A percentile compares a stretch with the other conserved stretches of the same genome.
Evolutionary conservation across 2,888 invertebrate species (phyloP).

Genomic region (Podotricha telesiphe): DNA sequence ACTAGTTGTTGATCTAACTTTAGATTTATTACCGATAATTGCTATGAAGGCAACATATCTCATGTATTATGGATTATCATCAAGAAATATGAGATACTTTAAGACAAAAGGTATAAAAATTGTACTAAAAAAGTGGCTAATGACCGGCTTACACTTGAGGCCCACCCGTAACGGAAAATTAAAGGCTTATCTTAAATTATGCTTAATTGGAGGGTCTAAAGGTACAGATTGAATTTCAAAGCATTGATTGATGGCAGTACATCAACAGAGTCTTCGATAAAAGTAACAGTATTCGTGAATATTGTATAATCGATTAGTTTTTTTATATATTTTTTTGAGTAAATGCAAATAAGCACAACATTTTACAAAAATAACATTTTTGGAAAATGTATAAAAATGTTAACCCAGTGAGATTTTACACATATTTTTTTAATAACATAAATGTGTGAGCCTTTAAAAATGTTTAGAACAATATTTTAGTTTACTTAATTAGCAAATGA

Average conservation of each 20-base stretch:
- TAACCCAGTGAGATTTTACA: no score
- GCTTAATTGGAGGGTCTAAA: slow-evolving; percentile 79
- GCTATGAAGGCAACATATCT: slow-evolving; percentile 70
- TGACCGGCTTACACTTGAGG: slow-evolving; percentile 76
- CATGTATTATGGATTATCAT: slow-evolving; percentile 79
- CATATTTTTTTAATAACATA: no score
- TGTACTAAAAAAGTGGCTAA: slow-evolving; percentile 70
- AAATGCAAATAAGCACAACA: no score
- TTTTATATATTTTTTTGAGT: neutral
- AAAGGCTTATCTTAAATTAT: slow-evolving; percentile 82
- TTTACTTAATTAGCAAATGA: no score
- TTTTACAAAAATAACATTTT: no score
- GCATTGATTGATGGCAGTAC: slow-evolving; percentile 75
- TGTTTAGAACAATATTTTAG: no score
- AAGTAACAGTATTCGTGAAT: slow-evolving; percentile 54
- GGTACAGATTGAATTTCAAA: slow-evolving; percentile 79
- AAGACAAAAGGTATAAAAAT: slow-evolving; percentile 75
- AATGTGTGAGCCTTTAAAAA: no score
- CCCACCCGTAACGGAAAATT: slow-evolving; percentile 80
- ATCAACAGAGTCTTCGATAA: slow-evolving; percentile 60
- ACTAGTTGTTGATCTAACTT: slow-evolving; percentile 73
- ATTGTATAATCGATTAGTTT: slow-evolving; percentile 33
- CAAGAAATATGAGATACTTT: slow-evolving; percentile 71
- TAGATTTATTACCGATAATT: slow-evolving; percentile 82
- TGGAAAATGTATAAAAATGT: no score